Conservation (phyloP, 2,888 invertebrate species). For the Chymomyza amoena region DNA sequence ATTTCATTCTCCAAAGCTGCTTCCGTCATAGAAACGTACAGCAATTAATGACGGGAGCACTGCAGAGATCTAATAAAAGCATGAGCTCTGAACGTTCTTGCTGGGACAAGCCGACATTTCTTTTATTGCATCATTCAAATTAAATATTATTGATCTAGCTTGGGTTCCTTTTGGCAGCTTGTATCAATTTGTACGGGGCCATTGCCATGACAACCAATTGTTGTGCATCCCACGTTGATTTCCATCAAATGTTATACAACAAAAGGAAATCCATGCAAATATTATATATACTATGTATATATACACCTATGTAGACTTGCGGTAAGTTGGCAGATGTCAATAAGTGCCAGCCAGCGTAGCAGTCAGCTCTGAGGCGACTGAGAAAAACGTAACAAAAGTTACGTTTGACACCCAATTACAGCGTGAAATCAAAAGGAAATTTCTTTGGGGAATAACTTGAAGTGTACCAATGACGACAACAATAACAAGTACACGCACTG, state of each 20-base stretch:
- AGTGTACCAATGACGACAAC: not conserved
- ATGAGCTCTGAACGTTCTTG: not conserved
- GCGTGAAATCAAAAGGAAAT: constrained; percentile 69
- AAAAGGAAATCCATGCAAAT: constrained; percentile 18
- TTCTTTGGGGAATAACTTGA: constrained; percentile 46
- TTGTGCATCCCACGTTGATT: constrained; percentile 45
- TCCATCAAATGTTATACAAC: constrained; percentile 55
- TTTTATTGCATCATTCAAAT: constrained; percentile 50
- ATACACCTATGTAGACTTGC: not conserved
- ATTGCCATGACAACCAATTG: constrained; percentile 59
- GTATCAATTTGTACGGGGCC: constrained; percentile 30
- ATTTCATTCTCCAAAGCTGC: constrained; percentile 22
- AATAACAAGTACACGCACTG: not conserved
- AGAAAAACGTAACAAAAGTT: constrained; percentile 58
- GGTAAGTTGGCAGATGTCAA: constrained; percentile 65
- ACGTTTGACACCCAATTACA: constrained; percentile 72
- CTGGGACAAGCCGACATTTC: not conserved
- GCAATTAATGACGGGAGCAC: not conserved
- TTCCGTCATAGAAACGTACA: not conserved
- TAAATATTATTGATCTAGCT: constrained; percentile 66
- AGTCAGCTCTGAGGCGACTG: constrained; percentile 16
- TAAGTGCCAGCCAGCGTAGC: constrained; percentile 51
- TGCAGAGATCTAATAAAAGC: not conserved
- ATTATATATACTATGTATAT: not conserved
- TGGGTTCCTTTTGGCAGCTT: constrained; percentile 22